phyloP scores from a whole-genome alignment of 2,888 invertebrate species.

The Drosophila phalerata region DNA sequence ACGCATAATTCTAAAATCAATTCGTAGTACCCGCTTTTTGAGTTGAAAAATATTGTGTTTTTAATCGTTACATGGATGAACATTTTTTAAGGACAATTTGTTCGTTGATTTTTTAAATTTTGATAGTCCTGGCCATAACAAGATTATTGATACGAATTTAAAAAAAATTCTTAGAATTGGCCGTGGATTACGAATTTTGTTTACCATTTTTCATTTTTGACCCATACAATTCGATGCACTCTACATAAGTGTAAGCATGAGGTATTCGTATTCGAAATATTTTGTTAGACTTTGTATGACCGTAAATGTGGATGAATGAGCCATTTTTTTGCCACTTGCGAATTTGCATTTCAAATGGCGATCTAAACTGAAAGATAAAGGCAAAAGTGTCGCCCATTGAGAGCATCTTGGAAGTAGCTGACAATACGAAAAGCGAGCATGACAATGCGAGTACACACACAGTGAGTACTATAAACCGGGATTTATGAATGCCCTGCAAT shows the following conservation, averaged over 20 bases:
- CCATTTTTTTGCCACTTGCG: slow-evolving; percentile 29
- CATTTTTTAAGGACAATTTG: too few relatives aligned
- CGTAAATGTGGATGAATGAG: slow-evolving; percentile 32
- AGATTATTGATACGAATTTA: too few relatives aligned
- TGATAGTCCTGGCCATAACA: too few relatives aligned
- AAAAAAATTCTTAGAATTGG: too few relatives aligned
- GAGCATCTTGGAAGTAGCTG: slow-evolving; percentile 33
- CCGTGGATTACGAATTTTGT: too few relatives aligned
- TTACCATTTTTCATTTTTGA: too few relatives aligned
- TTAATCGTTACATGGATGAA: too few relatives aligned
- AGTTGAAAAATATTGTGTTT: too few relatives aligned
- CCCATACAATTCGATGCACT: too few relatives aligned
- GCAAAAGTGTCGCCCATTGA: slow-evolving; percentile 49
- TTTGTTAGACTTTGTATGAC: slow-evolving; percentile 11
- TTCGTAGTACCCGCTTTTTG: too few relatives aligned
- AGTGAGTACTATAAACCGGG: slow-evolving; percentile 31
- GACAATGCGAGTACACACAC: slow-evolving; percentile 2
- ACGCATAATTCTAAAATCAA: too few relatives aligned
- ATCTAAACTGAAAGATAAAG: slow-evolving; percentile 63
- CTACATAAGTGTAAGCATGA: slow-evolving; percentile 7
- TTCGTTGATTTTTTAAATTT: too few relatives aligned
- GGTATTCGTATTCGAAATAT: slow-evolving; percentile 5
- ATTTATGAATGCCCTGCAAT: slow-evolving; percentile 36
- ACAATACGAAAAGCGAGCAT: slow-evolving; percentile 32
- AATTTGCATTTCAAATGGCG: slow-evolving; percentile 72